Evolutionary conservation across 2,113 vertebrate species (phyloP).

Genomic region (Erythrolamprus reginae): DNA sequence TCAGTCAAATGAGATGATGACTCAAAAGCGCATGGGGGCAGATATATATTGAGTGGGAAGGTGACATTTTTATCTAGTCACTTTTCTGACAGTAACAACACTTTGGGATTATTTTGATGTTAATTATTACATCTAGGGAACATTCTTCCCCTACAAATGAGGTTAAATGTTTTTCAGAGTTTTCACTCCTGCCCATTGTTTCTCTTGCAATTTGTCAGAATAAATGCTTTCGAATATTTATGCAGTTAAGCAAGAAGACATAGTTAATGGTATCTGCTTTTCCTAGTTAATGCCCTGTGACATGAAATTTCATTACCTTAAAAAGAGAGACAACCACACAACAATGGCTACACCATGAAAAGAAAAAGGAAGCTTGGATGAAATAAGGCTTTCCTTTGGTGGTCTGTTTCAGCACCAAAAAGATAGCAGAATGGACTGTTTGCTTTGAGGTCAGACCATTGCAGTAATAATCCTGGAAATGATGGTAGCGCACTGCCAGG

Average conservation of each 20-base stretch:
- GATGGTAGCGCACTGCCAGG: neutral
- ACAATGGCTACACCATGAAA: neutral
- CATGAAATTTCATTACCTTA: neutral
- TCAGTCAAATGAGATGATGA: neutral
- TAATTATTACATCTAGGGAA: conserved; percentile 32
- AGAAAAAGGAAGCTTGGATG: neutral
- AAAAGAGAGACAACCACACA: neutral
- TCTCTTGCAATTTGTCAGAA: neutral
- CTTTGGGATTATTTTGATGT: conserved; percentile 11
- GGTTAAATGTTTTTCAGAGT: neutral
- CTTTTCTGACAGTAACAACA: conserved; percentile 13
- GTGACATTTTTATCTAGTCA: conserved; percentile 13
- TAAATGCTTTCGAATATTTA: neutral
- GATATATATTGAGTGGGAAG: conserved; percentile 21
- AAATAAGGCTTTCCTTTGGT: neutral
- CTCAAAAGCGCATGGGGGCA: conserved; percentile 3
- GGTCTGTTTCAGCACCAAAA: neutral
- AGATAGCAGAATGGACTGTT: neutral
- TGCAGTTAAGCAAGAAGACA: neutral
- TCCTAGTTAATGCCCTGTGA: neutral
- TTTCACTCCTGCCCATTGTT: neutral
- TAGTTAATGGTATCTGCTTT: neutral
- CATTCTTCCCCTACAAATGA: conserved; percentile 19
- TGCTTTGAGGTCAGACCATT: neutral
- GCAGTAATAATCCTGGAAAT: neutral